Evolutionary conservation across 2,113 vertebrate species (phyloP), one percentile per base, ranked within the genome.

Genomic region (Macquaria australasica): DNA sequence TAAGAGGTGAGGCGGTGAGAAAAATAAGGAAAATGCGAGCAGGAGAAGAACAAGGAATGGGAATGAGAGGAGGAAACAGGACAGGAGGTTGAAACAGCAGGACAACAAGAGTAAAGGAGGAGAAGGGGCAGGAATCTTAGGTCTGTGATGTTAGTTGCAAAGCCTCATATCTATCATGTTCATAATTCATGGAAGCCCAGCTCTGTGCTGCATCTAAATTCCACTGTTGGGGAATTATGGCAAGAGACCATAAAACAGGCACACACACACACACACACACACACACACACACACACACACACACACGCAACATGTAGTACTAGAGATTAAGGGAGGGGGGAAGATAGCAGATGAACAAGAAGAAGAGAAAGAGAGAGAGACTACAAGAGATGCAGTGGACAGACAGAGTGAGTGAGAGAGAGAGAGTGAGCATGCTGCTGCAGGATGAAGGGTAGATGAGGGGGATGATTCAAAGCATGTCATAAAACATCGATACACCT

Each of bases 401-500:
- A 74, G 75, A 79, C 23, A 58, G 62, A 45, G 71, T 9, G 71
- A 50, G n/a, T n/a, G 56, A 55, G 71, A 9, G 48, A 70, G 75
- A 55, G 71, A 9, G 48, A 70, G 75, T 48, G 81, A 74, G 60
- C 58, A 18, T 28, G 41, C 58, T 59, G 59, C 82, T 68, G 79
- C 67, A 82, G 85, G 68, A 73, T 76, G 69, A 79, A 72, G 63
- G 23, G 50, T 56, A 73, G 86, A 88, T 81, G 66, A 84, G 67
- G 80, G 23, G 62, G 67, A 90, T 87, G 92, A 92, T 87, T 87
- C 90, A 90, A 91, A 89, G 82, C 84, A 75, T 88, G 90, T 92
- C 85, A 87, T 90, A 85, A 93, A 93, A 87, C 87, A 94, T 92
- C 87, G 43, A 90, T 93, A 88, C 85, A 86, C 78, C 81, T 83